Evolutionary conservation across 2,113 vertebrate species (phyloP), one percentile per base, ranked within the genome.

Genomic region (Perca schrenkii): DNA sequence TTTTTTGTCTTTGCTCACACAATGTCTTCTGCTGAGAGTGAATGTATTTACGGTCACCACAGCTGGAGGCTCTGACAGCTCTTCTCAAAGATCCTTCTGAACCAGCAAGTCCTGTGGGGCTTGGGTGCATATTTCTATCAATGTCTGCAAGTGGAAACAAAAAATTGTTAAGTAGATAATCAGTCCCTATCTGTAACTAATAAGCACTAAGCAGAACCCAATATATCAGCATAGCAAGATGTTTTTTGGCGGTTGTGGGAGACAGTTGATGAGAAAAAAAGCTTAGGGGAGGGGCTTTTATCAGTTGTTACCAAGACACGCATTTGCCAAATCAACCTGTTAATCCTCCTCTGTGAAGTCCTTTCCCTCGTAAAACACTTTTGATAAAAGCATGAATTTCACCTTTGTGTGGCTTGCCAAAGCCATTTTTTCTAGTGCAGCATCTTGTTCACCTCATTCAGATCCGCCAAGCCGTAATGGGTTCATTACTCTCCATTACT

Each of bases 131-230:
- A 73, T 71, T 77, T 67, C 25, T 17, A 84, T 65, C 8, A 64
- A 56, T 21, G 21, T 89, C 93, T 94, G 89, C 53, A 90, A 76
- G 19, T 69, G 40, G 53, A 92, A 84, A 91, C 11, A 84, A 68
- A 89, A 81, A 7, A 6, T 22, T 25, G 70, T 88, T 25, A 87
- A 67, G 40, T 1, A 63, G 46, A 12, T 66, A 22, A 70, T 56
- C 19, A 66, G 31, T 40, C 1, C 2, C 7, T n/a, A 63, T 58
- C 19, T 76, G 19, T 56, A 25, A 61, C 61, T 3, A 50, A 54
- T 28, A 60, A 54, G 7, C 6, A 62, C 16, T 25, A 28, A 12
- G 7, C 3, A 40, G 1, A 8, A 34, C 4, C 17, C 22, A 47
- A 49, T 12, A 1, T 13, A 25, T 81, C 1, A 58, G 34, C 3